These are phyloP conservation scores for Enteromius thamalakanensis DNA, from an alignment of 2,797 vertebrate genomes.

Conservation along the genomic window DNA sequence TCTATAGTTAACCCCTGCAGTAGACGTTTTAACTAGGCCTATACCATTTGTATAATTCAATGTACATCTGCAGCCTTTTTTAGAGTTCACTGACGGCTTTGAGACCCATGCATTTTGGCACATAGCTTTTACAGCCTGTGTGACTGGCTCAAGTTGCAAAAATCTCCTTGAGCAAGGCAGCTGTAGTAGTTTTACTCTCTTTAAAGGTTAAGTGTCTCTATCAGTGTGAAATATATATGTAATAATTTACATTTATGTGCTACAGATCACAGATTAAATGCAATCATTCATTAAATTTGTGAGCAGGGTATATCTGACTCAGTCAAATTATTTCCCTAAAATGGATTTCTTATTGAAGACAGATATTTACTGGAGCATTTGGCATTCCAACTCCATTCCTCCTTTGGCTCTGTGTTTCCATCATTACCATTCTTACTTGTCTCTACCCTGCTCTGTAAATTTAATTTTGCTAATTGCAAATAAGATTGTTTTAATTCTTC, in stretches of 20 bases:
- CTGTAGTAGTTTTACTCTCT: neutral
- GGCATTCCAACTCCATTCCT: constrained; percentile 40
- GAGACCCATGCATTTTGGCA: neutral
- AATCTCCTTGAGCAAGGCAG: constrained; percentile 2
- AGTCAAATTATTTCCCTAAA: constrained; percentile 11
- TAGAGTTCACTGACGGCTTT: neutral
- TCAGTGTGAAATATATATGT: constrained; percentile 5
- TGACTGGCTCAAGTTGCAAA: neutral
- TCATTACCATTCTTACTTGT: constrained; percentile 50
- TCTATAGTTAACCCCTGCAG: neutral
- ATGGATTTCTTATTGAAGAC: constrained; percentile 20
- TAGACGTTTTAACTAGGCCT: neutral
- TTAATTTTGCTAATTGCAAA: constrained; percentile 46
- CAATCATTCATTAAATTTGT: constrained; percentile 13
- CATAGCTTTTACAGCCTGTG: neutral
- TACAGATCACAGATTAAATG: constrained; percentile 21
- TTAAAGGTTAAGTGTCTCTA: constrained; percentile 5
- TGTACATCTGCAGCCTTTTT: too few species aligned
- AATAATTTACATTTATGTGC: constrained; percentile 1
- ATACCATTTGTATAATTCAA: too few species aligned
- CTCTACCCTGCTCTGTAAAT: constrained; percentile 38
- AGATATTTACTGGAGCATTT: constrained; percentile 35
- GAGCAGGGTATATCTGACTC: constrained; percentile 15
- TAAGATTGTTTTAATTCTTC: constrained; percentile 43
- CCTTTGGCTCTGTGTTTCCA: constrained; percentile 39